Evolutionary conservation across 2,888 invertebrate species (phyloP).

Genomic region (Brachylomia viminalis): DNA sequence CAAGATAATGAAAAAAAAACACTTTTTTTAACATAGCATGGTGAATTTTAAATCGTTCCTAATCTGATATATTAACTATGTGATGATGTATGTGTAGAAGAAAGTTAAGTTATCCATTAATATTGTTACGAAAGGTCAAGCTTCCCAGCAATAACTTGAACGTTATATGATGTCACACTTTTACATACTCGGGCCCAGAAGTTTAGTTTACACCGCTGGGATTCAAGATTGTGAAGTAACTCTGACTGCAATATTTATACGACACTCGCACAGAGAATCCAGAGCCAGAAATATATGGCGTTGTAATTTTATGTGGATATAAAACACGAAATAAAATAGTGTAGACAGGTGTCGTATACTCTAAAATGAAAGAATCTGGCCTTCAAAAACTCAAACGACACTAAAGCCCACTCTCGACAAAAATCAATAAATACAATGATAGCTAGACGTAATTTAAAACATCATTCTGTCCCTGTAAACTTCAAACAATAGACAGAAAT

Average conservation of each 20-base stretch:
- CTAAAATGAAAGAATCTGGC: neutral
- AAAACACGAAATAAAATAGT: neutral
- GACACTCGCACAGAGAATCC: neutral
- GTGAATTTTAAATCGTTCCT: neutral
- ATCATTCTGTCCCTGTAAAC: neutral
- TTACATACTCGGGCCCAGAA: neutral
- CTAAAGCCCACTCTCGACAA: neutral
- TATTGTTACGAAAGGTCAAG: neutral
- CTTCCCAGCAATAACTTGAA: neutral
- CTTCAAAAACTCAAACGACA: neutral
- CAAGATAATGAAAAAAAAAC: neutral
- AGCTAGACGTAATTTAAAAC: neutral
- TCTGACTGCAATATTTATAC: constrained; percentile 15
- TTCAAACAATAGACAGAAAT: neutral
- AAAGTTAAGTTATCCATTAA: neutral
- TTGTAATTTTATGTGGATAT: no score
- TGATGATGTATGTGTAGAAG: neutral
- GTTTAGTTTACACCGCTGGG: constrained; percentile 25
- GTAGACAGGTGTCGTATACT: neutral
- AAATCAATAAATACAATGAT: neutral
- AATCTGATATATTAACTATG: neutral
- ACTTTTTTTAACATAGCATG: neutral
- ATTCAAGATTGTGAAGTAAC: constrained; percentile 25
- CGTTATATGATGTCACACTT: neutral
- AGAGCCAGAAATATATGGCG: neutral